Evolutionary conservation across 1,140 invertebrate species (phyloP).

Genomic region (Chionoecetes opilio): DNA sequence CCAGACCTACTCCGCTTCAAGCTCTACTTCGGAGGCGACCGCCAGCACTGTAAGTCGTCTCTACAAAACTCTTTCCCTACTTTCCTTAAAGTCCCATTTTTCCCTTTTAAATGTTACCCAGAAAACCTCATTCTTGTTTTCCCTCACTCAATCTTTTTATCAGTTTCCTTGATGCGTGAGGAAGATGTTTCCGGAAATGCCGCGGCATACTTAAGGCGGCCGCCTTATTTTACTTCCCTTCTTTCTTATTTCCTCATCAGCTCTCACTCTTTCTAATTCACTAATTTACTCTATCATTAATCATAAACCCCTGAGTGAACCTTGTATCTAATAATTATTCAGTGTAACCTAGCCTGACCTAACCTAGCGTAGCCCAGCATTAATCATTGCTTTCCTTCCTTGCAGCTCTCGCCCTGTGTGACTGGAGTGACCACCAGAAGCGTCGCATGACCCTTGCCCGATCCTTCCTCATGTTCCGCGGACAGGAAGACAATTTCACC

Average conservation of each 20-base stretch:
- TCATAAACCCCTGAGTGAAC: too few species aligned
- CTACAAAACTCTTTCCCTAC: neutral
- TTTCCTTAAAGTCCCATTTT: neutral
- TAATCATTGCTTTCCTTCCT: slow-evolving; percentile 82
- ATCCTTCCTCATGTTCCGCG: slow-evolving; percentile 77
- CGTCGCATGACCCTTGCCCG: slow-evolving; percentile 89
- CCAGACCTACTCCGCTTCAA: slow-evolving; percentile 91
- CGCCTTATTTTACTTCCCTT: neutral
- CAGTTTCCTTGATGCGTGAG: too few species aligned
- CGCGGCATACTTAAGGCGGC: too few species aligned
- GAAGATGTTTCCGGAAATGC: too few species aligned
- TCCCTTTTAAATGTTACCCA: neutral
- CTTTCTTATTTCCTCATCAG: neutral
- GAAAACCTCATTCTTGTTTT: neutral
- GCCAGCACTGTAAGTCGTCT: slow-evolving; percentile 89
- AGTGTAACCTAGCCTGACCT: neutral
- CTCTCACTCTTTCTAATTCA: neutral
- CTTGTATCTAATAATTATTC: too few species aligned
- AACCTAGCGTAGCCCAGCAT: neutral
- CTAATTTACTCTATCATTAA: neutral
- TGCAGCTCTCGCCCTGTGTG: slow-evolving; percentile 92
- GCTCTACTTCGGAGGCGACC: slow-evolving; percentile 87
- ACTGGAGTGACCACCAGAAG: slow-evolving; percentile 93
- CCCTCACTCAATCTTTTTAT: too few species aligned
- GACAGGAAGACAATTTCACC: slow-evolving; percentile 86